Percentiles rank a stretch among this genome's conserved stretches.
These are phyloP conservation scores for Empidonax alnorum DNA, from an alignment of 2,113 vertebrate genomes.

Conservation along the genomic window DNA sequence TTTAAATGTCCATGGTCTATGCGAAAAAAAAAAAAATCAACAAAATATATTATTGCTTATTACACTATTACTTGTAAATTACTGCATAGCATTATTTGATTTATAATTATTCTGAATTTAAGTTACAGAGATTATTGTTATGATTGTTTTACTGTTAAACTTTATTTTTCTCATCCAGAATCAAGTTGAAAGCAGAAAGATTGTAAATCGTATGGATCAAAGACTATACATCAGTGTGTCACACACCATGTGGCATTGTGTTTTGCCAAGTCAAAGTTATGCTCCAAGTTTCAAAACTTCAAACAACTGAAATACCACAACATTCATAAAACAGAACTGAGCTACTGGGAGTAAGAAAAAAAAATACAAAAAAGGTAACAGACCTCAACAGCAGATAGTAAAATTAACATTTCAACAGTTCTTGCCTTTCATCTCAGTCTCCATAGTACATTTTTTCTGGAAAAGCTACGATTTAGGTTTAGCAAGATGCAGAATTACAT, in stretches of 20 bases:
- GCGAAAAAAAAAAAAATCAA: neutral
- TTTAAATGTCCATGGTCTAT: neutral
- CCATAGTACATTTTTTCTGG: constrained; percentile 84
- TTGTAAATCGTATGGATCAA: constrained; percentile 56
- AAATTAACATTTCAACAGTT: constrained; percentile 99
- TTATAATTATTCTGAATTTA: neutral
- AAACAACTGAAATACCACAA: constrained; percentile 94
- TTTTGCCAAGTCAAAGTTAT: constrained; percentile 86
- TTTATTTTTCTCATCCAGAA: constrained; percentile 19
- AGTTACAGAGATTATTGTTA: neutral
- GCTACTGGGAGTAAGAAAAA: constrained; percentile 88
- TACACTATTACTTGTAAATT: neutral
- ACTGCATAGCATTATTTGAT: neutral
- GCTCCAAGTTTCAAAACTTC: constrained; percentile 87
- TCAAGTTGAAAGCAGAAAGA: constrained; percentile 10
- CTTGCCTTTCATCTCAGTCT: constrained; percentile 95
- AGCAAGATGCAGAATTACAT: constrained; percentile 89
- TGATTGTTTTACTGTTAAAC: neutral
- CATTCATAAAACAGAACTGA: constrained; percentile 95
- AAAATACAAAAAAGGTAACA: constrained; percentile 90
- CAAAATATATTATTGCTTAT: neutral
- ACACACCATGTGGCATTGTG: constrained; percentile 79
- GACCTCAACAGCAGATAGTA: constrained; percentile 95
- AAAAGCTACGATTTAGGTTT: constrained; percentile 85
- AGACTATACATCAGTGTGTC: constrained; percentile 70